Evolutionary conservation across 2,113 vertebrate species (phyloP), one percentile per base, ranked within the genome.

Genomic region (Heptranchias perlo): DNA sequence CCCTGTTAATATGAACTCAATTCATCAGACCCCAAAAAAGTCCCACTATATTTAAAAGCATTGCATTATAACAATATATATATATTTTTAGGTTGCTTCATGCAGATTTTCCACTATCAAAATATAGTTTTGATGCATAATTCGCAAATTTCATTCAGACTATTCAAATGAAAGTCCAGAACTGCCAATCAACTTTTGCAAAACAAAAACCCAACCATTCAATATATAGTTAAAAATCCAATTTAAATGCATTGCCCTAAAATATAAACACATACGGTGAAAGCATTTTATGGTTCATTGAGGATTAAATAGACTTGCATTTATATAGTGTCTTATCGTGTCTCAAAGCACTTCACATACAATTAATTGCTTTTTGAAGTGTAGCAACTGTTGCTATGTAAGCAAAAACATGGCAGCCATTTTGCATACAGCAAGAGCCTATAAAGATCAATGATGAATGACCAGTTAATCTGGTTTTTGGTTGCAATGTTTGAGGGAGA

Each of bases 191-290:
- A 87, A 52, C 11, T 54, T 91, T 13, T 58, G 52, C 28, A 91
- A 58, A 91, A 54, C 87, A 62, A 62, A 93, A 93, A 8, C 35
- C 54, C 14, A 61, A 28, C 39, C 35, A 93, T 62, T 62, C 58
- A 62, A 93, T 62, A 62, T 62, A 93, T 7, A n/a, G 18, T 93
- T 87, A 91, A 91, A 91, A 91, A 91, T 35, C 28, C 52, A 91
- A 91, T 91, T 93, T 93, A 93, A 93, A 62, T 62, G 78, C 89
- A 62, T 93, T n/a, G n/a, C 58, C 16, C 35, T 39, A 64, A 87
- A n/a, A 93, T 93, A 62, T 62, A 92, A 62, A n/a, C 58, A n/a
- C 31, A 61, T 92, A 62, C 39, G 2, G n/a, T 58, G 52, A 91
- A 21, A 92, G 58, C 58, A 93, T 61, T 62, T 82, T 39, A 16